Percentiles rank a stretch among this genome's conserved stretches.
These are phyloP conservation scores for Zophobas morio DNA, from an alignment of 1,140 invertebrate genomes.

Conservation along the genomic window DNA sequence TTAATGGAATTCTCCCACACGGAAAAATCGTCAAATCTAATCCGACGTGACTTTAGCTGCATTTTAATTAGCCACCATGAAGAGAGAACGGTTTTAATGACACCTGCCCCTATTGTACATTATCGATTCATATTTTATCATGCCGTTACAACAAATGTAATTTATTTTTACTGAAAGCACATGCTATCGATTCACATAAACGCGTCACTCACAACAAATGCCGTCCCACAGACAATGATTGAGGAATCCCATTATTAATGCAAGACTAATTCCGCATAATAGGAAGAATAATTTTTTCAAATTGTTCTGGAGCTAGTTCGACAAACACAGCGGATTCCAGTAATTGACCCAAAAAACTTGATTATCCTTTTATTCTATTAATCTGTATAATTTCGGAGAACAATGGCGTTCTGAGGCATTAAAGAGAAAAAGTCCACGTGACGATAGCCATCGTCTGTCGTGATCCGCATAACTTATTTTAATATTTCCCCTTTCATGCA, in stretches of 20 bases:
- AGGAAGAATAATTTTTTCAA: not conserved
- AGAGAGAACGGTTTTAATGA: conserved; percentile 11
- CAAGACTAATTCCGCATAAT: conserved; percentile 10
- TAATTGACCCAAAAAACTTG: not conserved
- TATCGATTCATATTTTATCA: conserved; percentile 43
- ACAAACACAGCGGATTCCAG: no score
- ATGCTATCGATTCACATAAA: conserved; percentile 41
- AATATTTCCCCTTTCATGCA: conserved; percentile 32
- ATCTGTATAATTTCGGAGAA: not conserved
- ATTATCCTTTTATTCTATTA: no score
- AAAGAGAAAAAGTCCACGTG: not conserved
- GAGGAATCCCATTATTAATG: conserved; percentile 38
- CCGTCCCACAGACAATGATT: conserved; percentile 42
- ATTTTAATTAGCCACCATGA: conserved; percentile 27
- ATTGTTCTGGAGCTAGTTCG: not conserved
- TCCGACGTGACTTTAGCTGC: not conserved
- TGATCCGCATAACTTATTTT: conserved; percentile 24
- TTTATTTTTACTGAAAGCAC: conserved; percentile 46
- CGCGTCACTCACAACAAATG: conserved; percentile 45
- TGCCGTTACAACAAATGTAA: conserved; percentile 39
- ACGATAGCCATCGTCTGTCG: conserved; percentile 26
- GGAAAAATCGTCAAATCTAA: not conserved
- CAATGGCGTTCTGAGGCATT: not conserved
- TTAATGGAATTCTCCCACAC: not conserved
- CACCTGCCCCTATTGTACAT: conserved; percentile 10